Evolutionary conservation across 2,888 invertebrate species (phyloP), one percentile per base, ranked within the genome.

Genomic region (Cerastis leucographa): DNA sequence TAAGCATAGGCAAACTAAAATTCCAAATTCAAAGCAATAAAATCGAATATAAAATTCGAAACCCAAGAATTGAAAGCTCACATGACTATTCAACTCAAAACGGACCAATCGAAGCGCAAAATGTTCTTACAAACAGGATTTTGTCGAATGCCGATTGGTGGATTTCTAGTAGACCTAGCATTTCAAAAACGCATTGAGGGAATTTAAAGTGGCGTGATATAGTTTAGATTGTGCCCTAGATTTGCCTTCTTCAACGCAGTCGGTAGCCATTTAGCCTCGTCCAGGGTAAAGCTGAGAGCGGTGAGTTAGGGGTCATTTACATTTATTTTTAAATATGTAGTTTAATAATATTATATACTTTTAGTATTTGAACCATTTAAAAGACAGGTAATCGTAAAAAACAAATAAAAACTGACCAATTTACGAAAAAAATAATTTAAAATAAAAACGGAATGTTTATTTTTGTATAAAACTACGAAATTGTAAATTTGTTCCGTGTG

Each of bases 141-240:
- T 83, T 80, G 76, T 78, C 70, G 73, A 74, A 62, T 40, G 64
- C 62, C 71, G 75, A 85, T 84, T 84, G 81, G 88, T 88, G 76
- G 84, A 80, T 85, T 87, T 84, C 72, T 74, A 84, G 85, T 80
- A 83, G 71, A 84, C 87, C 84, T 86, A 84, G 64, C 68, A 83
- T 70, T 85, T 85, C 83, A 86, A 88, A 87, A 89, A 81, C 78
- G 85, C 88, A 84, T 88, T 89, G 86, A 86, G 83, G 71, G 78
- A 86, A 88, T 79, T 77, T 83, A 84, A 84, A 88, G 79, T 83
- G 83, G 85, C 85, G 70, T 85, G 69, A 76, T 86, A 86, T 81
- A 89, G 89, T 90, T 90, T 88, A 93, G 91, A 93, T 92, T 91
- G 91, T 91, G 94, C 87, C 91, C 94, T 90, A 94, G 92, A 94